Percentiles rank a stretch among this genome's conserved stretches.
These are phyloP conservation scores for Elephas maximus DNA, from an alignment of 2,113 vertebrate genomes.

Conservation along the genomic window DNA sequence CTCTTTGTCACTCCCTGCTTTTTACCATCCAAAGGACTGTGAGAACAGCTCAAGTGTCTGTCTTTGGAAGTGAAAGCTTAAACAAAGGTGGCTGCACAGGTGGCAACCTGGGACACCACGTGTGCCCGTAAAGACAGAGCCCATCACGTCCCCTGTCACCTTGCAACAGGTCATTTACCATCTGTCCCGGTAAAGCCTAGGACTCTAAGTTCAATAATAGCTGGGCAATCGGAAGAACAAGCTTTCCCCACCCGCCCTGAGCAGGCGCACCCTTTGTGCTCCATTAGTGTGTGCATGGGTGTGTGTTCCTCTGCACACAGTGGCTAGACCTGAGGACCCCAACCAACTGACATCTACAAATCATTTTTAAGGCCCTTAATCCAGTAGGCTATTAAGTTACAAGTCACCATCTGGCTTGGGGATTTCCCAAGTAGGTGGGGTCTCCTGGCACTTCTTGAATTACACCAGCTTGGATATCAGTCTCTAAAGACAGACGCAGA, in stretches of 20 bases:
- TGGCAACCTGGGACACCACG: neutral
- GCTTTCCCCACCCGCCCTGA: rapidly evolving
- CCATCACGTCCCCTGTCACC: neutral
- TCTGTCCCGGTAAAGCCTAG: conserved; percentile 8
- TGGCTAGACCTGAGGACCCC: neutral
- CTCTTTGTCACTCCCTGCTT: neutral
- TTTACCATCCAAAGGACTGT: neutral
- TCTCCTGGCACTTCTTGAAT: conserved; percentile 57
- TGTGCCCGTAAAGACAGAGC: neutral
- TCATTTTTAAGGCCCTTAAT: conserved; percentile 42
- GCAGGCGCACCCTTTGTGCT: rapidly evolving
- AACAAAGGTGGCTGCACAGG: conserved; percentile 6
- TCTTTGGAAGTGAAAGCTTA: conserved; percentile 41
- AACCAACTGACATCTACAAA: neutral
- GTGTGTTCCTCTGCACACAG: neutral
- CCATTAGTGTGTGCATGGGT: neutral
- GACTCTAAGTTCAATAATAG: neutral
- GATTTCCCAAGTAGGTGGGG: neutral
- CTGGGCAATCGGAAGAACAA: neutral
- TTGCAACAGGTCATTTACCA: neutral
- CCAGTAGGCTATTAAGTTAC: conserved; percentile 71
- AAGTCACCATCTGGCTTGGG: conserved; percentile 75
- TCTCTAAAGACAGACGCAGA: neutral
- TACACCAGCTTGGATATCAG: conserved; percentile 70
- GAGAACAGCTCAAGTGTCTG: neutral